Percentiles rank a stretch among this genome's conserved stretches.
phyloP scores from a whole-genome alignment of 37 sponge, comb jelly and placozoan species.

The Petrosia ficiformis region DNA sequence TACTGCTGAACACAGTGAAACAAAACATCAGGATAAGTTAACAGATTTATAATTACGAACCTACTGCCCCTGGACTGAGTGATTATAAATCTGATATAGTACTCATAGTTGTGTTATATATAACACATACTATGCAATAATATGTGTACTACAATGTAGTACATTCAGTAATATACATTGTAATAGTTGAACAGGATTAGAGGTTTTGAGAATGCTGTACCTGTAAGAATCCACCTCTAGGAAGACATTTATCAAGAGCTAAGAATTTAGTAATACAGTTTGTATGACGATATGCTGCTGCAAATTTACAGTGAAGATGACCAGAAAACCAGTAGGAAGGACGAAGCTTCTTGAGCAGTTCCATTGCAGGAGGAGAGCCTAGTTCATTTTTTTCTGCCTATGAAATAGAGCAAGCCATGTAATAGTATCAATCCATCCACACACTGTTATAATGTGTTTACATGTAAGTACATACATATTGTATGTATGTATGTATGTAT shows the following conservation, averaged over 20 bases:
- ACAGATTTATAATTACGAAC: no score
- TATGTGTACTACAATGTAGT: no score
- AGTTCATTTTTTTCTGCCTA: constrained; percentile 56
- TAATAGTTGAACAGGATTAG: no score
- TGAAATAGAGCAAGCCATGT: not conserved
- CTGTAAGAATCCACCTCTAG: constrained; percentile 80
- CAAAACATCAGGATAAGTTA: no score
- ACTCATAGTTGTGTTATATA: no score
- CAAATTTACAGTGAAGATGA: constrained; percentile 94
- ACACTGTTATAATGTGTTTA: not conserved
- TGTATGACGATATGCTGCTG: constrained; percentile 72
- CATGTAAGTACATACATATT: no score
- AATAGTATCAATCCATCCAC: not conserved
- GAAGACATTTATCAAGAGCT: constrained; percentile 93
- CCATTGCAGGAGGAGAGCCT: constrained; percentile 80
- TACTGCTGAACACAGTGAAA: no score
- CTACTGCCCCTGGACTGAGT: no score
- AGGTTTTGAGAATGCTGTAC: no score
- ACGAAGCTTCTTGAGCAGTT: constrained; percentile 65
- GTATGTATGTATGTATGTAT: not conserved
- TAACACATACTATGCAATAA: no score
- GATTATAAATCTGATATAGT: no score
- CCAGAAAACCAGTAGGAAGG: constrained; percentile 93
- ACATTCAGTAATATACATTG: no score
- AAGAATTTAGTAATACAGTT: constrained; percentile 65